Evolutionary conservation across 2,888 invertebrate species (phyloP), one percentile per base, ranked within the genome.

Genomic region (Ditula angustiorana): DNA sequence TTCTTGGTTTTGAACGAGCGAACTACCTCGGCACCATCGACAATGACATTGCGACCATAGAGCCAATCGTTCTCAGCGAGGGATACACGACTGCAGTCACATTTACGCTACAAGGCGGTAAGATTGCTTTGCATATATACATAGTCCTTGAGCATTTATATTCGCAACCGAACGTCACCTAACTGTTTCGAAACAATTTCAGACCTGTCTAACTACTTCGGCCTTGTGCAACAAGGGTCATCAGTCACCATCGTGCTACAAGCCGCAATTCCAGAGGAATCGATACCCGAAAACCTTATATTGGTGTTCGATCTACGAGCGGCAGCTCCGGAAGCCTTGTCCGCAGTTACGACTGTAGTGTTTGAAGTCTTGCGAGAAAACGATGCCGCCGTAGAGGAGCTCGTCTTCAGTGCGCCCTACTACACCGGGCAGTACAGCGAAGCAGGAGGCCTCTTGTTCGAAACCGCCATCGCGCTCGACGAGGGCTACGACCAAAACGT

Each of bases 1-100:
- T 71, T 23, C 69, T 74, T 10, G 72, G 71, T 5, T 75, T 75
- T 33, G 72, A 75, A 21, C 63, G 66, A 53, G 52, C 69, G 7
- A 66, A 56, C 11, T 75, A 75, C 56, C 26, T 69, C 1, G 75
- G 75, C 16, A 16, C 66, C 0, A 63, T 73, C 13, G 61, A 66
- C 37, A 66, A 66, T 26, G 37, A 66, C 41, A 28, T n/a, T 8
- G 23, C 65, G 13, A 56, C 46, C 2, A 37, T 72, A 19, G 66
- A 66, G 8, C n/a, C 67, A 5, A 72, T 73, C 2, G 55, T 53
- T 5, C 67, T 73, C 2, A 67, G 5, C 8, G 62, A 69, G 50
- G 73, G 72, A 21, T 71, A 68, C 37, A 41, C 68, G 8, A 46
- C 50, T 5, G 46, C 60, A 5, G 70, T 74, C 2, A 19, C 35